These are phyloP conservation scores for Actias luna DNA, from an alignment of 2,888 invertebrate species.

Conservation along the genomic window DNA sequence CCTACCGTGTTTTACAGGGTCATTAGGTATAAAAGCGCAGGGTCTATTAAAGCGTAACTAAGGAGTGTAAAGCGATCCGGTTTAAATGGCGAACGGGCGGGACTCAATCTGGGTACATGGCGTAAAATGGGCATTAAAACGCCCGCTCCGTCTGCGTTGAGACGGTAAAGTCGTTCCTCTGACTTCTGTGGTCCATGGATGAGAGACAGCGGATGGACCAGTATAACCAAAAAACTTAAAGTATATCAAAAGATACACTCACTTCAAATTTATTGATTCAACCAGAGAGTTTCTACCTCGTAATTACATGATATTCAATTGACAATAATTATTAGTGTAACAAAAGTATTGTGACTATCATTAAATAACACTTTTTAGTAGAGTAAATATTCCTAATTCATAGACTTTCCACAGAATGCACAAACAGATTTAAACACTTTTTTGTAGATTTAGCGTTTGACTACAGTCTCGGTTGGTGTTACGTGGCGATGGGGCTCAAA, in stretches of 20 bases:
- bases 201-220: conserved; percentile 26
- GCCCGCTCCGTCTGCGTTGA: conserved; percentile 44
- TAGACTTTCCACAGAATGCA: no score
- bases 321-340: no score
- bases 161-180: conserved; percentile 25
- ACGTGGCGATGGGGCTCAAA: no score
- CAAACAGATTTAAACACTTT: no score
- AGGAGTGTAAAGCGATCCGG: conserved; percentile 67
- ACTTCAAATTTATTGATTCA: not conserved
- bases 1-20: conserved; percentile 60
- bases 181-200: conserved; percentile 24
- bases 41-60: conserved; percentile 67
- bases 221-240: not conserved
- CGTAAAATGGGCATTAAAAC: conserved; percentile 69
- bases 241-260: not conserved
- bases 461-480: no score
- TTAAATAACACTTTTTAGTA: no score
- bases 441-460: no score
- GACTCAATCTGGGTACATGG: conserved; percentile 68
- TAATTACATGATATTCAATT: no score
- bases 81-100: conserved; percentile 54
- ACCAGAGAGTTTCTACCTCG: not conserved
- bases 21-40: conserved; percentile 69
- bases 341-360: no score
- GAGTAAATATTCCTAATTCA: no score